A percentile compares a stretch with the other conserved stretches of the same genome.
These are phyloP conservation scores for Phrynosoma platyrhinos DNA, from an alignment of 2,113 vertebrate species.

Conservation along the genomic window DNA sequence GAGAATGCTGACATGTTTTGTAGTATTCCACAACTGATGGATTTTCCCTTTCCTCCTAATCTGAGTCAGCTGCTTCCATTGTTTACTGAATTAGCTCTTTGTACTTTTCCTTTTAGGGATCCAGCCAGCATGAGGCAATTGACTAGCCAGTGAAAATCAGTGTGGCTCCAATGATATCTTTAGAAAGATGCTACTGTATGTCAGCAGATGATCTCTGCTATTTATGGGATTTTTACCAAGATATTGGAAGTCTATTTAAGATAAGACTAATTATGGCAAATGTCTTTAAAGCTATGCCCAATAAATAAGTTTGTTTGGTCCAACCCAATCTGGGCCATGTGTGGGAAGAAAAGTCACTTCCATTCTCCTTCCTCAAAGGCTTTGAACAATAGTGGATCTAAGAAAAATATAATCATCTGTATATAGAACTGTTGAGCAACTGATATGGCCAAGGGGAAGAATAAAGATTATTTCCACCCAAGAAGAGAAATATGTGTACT, in stretches of 20 bases:
- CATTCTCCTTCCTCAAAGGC: neutral
- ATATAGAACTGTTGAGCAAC: neutral
- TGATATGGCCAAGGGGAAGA: neutral
- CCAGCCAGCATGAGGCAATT: neutral
- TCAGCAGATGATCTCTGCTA: neutral
- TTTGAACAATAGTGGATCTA: neutral
- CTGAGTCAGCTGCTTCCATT: neutral
- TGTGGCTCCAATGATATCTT: neutral
- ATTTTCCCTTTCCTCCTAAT: neutral
- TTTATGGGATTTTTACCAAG: neutral
- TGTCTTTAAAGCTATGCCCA: neutral
- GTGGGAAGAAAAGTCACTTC: neutral
- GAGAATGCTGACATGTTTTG: conserved; percentile 16
- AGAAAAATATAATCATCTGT: neutral
- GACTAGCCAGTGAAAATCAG: neutral
- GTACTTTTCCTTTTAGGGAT: neutral
- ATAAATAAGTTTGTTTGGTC: neutral
- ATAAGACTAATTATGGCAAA: neutral
- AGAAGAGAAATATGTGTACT: neutral
- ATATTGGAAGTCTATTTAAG: neutral
- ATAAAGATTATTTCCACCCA: neutral
- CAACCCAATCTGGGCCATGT: neutral
- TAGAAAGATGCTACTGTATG: neutral
- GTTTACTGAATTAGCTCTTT: neutral
- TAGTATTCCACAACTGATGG: neutral